Conservation (phyloP, 2,888 invertebrate species). For the Biston betularia region DNA sequence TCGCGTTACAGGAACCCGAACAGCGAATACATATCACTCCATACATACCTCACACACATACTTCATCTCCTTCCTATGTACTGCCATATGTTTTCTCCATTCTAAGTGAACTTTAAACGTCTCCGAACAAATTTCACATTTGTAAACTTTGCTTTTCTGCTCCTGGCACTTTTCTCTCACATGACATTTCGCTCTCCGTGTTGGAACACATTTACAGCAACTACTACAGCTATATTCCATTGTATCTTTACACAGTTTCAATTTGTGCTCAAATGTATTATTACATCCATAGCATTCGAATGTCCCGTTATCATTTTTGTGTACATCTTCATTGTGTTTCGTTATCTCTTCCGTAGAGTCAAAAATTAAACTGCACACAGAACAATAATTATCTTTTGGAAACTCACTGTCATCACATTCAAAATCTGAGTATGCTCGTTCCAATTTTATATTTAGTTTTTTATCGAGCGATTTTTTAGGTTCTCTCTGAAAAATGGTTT, state of each 20-base stretch:
- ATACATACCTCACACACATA: constrained; percentile 12
- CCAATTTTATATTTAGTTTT: not conserved
- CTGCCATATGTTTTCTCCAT: constrained; percentile 9
- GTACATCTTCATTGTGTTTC: not conserved
- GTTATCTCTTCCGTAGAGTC: not conserved
- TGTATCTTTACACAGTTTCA: constrained; percentile 6
- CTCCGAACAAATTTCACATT: not conserved
- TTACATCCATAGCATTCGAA: constrained; percentile 6
- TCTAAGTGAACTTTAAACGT: constrained; percentile 2
- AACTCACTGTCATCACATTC: not conserved
- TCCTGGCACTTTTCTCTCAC: not conserved
- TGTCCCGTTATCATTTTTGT: not conserved
- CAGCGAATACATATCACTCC: too few species aligned
- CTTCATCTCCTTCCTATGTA: constrained; percentile 12
- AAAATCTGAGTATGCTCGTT: not conserved
- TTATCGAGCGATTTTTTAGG: not conserved
- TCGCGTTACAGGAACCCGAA: too few species aligned
- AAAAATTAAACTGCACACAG: not conserved
- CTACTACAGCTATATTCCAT: constrained; percentile 1
- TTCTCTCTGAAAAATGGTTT: not conserved
- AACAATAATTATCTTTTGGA: constrained; percentile 1
- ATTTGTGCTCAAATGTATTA: not conserved
- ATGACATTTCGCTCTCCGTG: not conserved
- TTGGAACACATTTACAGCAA: not conserved
- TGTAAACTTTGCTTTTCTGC: not conserved